These are phyloP conservation scores for Rana temporaria DNA, from an alignment of 2,113 vertebrate species.

Conservation along the genomic window DNA sequence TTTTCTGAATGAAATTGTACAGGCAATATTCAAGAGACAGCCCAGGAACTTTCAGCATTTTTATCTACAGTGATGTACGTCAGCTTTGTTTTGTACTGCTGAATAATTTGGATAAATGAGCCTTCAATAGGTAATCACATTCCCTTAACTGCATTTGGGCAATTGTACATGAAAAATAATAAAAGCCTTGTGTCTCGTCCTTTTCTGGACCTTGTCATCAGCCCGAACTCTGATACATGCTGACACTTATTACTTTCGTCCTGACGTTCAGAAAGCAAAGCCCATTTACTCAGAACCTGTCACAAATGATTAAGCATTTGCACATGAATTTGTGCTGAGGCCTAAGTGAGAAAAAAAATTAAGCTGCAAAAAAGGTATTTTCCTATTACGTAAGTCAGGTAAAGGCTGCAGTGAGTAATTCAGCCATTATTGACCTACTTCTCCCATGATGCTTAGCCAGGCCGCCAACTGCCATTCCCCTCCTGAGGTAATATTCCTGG, in stretches of 20 bases:
- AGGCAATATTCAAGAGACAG: neutral
- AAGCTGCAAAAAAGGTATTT: slow-evolving; percentile 15
- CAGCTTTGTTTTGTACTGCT: slow-evolving; percentile 65
- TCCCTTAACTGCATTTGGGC: slow-evolving; percentile 69
- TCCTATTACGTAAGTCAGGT: slow-evolving; percentile 7
- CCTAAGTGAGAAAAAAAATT: neutral
- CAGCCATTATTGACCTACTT: slow-evolving; percentile 4
- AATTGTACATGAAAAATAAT: slow-evolving; percentile 72
- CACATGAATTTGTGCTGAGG: slow-evolving; percentile 18
- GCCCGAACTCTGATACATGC: slow-evolving; percentile 62
- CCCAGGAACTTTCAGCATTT: slow-evolving; percentile 54
- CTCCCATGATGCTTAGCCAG: neutral
- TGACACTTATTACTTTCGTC: slow-evolving; percentile 69
- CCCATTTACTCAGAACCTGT: slow-evolving; percentile 54
- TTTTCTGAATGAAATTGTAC: neutral
- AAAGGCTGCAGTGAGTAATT: neutral
- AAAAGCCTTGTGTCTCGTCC: slow-evolving; percentile 64
- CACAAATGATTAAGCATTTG: slow-evolving; percentile 38
- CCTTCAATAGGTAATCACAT: slow-evolving; percentile 70
- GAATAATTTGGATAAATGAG: slow-evolving; percentile 73
- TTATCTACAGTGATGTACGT: slow-evolving; percentile 72
- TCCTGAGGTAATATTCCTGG: neutral
- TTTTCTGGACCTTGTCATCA: slow-evolving; percentile 71
- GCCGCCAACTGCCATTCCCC: too few species aligned
- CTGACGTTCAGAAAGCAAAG: slow-evolving; percentile 64